These are phyloP conservation scores for Oncorhynchus clarkii DNA, from an alignment of 2,113 vertebrate genomes.

Conservation along the genomic window DNA sequence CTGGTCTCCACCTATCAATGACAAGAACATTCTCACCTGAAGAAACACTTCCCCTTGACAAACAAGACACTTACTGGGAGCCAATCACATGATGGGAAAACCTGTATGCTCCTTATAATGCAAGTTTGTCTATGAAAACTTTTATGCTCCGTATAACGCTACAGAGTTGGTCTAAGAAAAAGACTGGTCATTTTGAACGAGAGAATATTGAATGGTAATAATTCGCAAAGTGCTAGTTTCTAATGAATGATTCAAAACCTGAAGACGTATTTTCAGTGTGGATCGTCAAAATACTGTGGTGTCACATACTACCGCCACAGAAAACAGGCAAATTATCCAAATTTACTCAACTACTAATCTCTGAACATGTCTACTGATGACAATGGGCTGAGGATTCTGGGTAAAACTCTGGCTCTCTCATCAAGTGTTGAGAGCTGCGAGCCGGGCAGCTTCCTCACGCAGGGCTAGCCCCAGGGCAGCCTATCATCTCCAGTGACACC, in stretches of 20 bases:
- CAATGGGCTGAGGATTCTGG: slow-evolving; percentile 26
- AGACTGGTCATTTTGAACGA: no score
- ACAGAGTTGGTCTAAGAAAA: no score
- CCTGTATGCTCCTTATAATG: neutral
- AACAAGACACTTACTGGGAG: slow-evolving; percentile 43
- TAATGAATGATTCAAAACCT: no score
- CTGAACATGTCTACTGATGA: no score
- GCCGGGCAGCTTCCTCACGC: slow-evolving; percentile 39
- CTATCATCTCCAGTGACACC: slow-evolving; percentile 62
- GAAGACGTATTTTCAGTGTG: no score
- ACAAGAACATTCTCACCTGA: slow-evolving; percentile 57
- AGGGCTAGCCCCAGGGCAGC: slow-evolving; percentile 52
- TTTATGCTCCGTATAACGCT: neutral
- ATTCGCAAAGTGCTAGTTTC: no score
- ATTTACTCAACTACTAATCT: no score
- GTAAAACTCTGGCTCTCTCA: slow-evolving; percentile 46
- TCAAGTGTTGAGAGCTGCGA: slow-evolving; percentile 41
- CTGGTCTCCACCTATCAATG: slow-evolving; percentile 67
- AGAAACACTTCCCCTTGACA: slow-evolving; percentile 60
- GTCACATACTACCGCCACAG: no score
- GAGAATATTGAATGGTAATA: no score
- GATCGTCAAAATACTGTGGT: no score
- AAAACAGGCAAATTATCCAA: no score
- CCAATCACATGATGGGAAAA: neutral
- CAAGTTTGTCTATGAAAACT: no score